phyloP scores from a whole-genome alignment of 2,888 invertebrate genomes.

The Cotesia congregata region DNA sequence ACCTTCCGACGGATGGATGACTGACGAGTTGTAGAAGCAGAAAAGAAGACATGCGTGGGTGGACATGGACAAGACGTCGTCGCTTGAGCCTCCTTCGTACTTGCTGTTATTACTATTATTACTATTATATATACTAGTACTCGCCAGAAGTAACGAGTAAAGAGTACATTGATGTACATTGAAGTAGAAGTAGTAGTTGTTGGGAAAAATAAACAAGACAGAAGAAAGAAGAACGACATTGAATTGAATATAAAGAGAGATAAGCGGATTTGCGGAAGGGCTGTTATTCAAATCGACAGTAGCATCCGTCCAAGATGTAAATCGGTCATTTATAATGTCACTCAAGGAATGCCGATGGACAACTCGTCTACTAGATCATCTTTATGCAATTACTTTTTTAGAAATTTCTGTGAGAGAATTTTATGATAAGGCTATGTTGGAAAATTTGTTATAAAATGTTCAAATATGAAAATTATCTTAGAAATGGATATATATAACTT shows the following conservation, averaged over 20 bases:
- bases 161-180: neutral
- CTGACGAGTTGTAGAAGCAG: slow-evolving; percentile 15
- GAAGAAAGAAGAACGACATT: slow-evolving; percentile 12
- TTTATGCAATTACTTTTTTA: neutral
- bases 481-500: too few relatives aligned
- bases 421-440: slow-evolving; percentile 10
- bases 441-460: too few relatives aligned
- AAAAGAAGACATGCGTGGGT: slow-evolving; percentile 22
- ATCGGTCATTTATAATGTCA: slow-evolving; percentile 51
- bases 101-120: too few relatives aligned
- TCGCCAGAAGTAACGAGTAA: too few relatives aligned
- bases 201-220: neutral
- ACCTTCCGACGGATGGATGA: slow-evolving; percentile 10
- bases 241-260: slow-evolving; percentile 12
- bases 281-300: slow-evolving; percentile 49
- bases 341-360: slow-evolving; percentile 42
- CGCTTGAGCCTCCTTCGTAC: neutral
- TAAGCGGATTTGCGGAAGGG: slow-evolving; percentile 35
- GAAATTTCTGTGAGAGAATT: slow-evolving; percentile 24
- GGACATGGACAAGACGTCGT: neutral
- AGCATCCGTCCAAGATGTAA: slow-evolving; percentile 48
- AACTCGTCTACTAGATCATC: slow-evolving; percentile 9
- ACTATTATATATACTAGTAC: too few relatives aligned
- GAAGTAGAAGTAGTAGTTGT: neutral
- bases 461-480: too few relatives aligned